These are phyloP conservation scores for Nibea coibor DNA, from an alignment of 2,113 vertebrate genomes.

Conservation along the genomic window DNA sequence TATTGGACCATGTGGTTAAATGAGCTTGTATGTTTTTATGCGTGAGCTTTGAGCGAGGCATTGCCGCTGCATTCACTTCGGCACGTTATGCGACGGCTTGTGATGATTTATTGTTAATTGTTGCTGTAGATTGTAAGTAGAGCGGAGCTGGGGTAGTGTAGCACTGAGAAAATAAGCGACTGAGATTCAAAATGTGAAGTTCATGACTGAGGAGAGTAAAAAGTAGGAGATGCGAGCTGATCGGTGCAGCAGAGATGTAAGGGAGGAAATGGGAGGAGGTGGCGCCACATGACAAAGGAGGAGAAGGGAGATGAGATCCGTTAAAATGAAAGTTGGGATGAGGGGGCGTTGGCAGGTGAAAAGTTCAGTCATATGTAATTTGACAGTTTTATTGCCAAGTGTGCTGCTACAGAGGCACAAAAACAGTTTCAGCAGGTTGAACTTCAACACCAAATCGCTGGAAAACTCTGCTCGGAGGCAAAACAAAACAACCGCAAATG, in stretches of 20 bases:
- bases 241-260: not conserved
- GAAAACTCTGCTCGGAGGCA: conserved; percentile 20
- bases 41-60: too few relatives aligned
- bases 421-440: conserved; percentile 13
- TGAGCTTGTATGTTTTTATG: not conserved
- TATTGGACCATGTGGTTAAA: not conserved
- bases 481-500: conserved; percentile 19
- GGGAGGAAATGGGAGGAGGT: not conserved
- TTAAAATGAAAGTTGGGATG: conserved; percentile 36
- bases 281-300: conserved; percentile 7
- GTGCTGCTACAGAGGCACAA: conserved; percentile 10
- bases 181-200: not conserved
- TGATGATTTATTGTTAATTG: not conserved
- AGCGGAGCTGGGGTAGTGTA: not conserved
- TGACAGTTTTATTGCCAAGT: conserved; percentile 38
- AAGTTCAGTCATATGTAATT: conserved; percentile 25
- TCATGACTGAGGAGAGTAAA: not conserved
- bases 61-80: not conserved
- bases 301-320: conserved; percentile 8
- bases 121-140: not conserved
- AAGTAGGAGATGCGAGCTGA: not conserved
- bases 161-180: not conserved
- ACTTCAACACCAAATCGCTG: not conserved
- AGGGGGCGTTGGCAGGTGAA: not conserved
- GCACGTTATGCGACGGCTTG: too few relatives aligned